Percentiles rank a stretch among this genome's conserved stretches.
Evolutionary conservation across 2,797 vertebrate species (phyloP).

Genomic region (Sciaenops ocellatus): DNA sequence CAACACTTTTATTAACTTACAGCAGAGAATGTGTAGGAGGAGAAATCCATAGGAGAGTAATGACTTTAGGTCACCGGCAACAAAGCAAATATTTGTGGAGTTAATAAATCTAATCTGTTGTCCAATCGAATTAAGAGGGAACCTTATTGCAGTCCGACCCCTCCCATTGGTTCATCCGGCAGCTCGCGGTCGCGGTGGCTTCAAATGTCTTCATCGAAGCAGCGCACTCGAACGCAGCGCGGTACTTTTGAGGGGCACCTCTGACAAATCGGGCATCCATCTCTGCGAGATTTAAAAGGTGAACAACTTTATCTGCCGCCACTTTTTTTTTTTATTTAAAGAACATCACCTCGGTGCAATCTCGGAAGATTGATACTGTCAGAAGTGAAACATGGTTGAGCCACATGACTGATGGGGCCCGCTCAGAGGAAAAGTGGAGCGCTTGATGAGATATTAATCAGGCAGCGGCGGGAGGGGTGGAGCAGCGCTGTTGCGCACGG

Average conservation of each 20-base stretch:
- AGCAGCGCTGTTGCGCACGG: conserved; percentile 25
- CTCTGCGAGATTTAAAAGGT: conserved; percentile 64
- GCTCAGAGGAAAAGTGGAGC: conserved; percentile 66
- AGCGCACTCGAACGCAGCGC: neutral
- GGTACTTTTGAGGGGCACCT: conserved; percentile 40
- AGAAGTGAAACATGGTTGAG: conserved; percentile 57
- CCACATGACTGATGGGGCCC: conserved; percentile 72
- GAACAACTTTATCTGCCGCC: conserved; percentile 71
- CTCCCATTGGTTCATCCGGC: conserved; percentile 18
- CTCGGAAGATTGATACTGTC: conserved; percentile 69
- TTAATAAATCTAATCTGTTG: conserved; percentile 79
- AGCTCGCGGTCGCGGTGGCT: conserved; percentile 43
- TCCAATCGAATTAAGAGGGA: conserved; percentile 75
- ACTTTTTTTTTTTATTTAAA: conserved; percentile 33
- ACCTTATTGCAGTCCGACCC: conserved; percentile 29
- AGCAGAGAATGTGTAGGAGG: conserved; percentile 77
- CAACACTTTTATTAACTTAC: conserved; percentile 80
- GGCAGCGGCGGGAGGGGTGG: conserved; percentile 66
- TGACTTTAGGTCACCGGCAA: conserved; percentile 75
- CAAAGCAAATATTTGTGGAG: conserved; percentile 82
- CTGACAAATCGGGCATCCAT: conserved; percentile 52
- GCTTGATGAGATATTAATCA: conserved; percentile 84
- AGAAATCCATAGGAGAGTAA: conserved; percentile 85
- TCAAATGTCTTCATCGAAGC: conserved; percentile 43
- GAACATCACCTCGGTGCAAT: conserved; percentile 58